phyloP scores from a whole-genome alignment of 2,797 vertebrate genomes.

The Percopsis omiscomaycus region DNA sequence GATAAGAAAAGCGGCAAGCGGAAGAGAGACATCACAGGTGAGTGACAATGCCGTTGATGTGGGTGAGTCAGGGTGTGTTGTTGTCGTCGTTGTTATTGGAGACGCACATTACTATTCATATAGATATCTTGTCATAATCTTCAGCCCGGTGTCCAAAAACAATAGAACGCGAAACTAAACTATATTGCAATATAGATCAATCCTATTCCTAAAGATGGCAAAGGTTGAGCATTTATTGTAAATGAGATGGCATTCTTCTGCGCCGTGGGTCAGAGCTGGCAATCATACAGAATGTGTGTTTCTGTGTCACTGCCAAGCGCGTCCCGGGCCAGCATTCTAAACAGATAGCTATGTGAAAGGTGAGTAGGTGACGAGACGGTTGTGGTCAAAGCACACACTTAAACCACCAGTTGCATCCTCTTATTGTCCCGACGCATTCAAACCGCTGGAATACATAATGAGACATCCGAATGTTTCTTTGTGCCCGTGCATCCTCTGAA shows the following conservation, averaged over 20 bases:
- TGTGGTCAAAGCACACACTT: conserved; percentile 39
- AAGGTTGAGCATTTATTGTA: conserved; percentile 10
- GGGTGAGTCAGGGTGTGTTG: conserved; percentile 8
- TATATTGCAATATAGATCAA: too few relatives aligned
- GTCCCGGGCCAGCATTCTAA: conserved; percentile 20
- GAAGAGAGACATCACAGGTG: conserved; percentile 90
- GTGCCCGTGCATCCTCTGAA: conserved; percentile 46
- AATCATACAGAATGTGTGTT: conserved; percentile 6
- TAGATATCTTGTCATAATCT: too few relatives aligned
- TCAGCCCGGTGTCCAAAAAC: too few relatives aligned
- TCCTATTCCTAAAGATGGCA: background rate
- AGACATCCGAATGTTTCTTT: conserved; percentile 38
- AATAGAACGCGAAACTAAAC: too few relatives aligned
- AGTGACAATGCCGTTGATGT: conserved; percentile 52
- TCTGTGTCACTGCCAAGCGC: conserved; percentile 31
- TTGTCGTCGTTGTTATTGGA: background rate
- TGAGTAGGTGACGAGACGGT: conserved; percentile 52
- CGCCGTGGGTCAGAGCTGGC: conserved; percentile 35
- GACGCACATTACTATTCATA: background rate
- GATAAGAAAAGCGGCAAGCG: conserved; percentile 86
- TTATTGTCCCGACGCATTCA: conserved; percentile 54
- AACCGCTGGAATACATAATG: conserved; percentile 40
- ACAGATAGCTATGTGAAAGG: conserved; percentile 52
- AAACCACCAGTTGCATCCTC: conserved; percentile 61
- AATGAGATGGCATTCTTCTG: background rate